Evolutionary conservation across 2,113 vertebrate species (phyloP).

Genomic region (Macquaria australasica): DNA sequence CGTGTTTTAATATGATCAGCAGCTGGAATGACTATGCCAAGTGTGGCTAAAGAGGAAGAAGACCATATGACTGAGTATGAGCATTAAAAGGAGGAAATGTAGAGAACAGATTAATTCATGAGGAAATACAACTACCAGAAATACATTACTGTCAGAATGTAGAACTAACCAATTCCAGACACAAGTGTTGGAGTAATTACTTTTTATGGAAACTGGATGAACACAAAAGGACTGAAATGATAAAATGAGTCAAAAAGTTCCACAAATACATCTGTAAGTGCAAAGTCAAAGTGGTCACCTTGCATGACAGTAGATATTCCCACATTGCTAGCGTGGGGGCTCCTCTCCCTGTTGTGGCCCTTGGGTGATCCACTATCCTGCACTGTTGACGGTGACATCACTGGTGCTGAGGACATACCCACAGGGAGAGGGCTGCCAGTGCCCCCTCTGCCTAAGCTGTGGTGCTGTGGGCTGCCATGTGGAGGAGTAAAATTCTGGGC

Average conservation of each 20-base stretch:
- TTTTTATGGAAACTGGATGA: neutral
- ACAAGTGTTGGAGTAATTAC: neutral
- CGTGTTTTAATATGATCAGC: neutral
- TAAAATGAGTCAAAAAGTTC: neutral
- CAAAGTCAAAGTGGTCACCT: constrained; percentile 64
- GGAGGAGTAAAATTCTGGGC: constrained; percentile 82
- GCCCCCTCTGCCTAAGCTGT: constrained; percentile 69
- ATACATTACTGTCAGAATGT: neutral
- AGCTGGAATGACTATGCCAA: neutral
- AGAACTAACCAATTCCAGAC: neutral
- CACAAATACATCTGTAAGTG: neutral
- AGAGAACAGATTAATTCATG: neutral
- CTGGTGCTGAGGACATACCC: constrained; percentile 63
- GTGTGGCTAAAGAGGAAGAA: constrained; percentile 37
- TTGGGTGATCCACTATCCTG: constrained; percentile 78
- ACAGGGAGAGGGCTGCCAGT: constrained; percentile 77
- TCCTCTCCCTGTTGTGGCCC: constrained; percentile 70
- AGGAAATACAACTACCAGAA: constrained; percentile 25
- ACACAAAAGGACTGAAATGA: neutral
- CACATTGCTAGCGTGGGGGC: constrained; percentile 64
- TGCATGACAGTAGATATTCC: constrained; percentile 72
- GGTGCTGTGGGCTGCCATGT: constrained; percentile 81
- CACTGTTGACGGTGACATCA: constrained; percentile 72
- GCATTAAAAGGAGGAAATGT: constrained; percentile 31
- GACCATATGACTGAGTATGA: neutral